Conservation (phyloP, 2,113 vertebrate species). For the Gymnorhina tibicen region DNA sequence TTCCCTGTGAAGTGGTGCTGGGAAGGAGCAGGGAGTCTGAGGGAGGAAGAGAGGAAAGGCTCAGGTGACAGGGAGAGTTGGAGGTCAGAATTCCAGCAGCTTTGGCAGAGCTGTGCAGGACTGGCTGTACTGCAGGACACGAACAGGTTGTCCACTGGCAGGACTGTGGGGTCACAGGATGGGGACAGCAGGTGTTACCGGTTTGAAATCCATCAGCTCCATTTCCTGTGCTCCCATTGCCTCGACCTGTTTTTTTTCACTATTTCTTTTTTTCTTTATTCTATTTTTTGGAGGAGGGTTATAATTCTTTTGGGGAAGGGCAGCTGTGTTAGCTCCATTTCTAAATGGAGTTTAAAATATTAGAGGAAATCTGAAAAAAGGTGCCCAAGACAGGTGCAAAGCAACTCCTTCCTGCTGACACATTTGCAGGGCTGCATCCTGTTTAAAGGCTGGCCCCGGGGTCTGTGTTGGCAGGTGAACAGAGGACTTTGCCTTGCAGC, state of each 20-base stretch:
- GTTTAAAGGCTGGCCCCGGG: background rate
- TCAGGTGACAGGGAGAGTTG: background rate
- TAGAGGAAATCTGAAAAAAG: conserved; percentile 39
- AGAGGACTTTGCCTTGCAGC: background rate
- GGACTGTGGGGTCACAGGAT: background rate
- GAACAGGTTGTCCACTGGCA: background rate
- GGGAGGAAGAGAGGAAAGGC: background rate
- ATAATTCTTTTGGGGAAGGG: background rate
- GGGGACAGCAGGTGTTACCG: conserved; percentile 33
- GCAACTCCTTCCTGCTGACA: background rate
- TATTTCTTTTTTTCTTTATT: background rate
- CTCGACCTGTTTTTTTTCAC: background rate
- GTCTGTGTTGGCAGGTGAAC: background rate
- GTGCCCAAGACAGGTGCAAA: conserved; percentile 17
- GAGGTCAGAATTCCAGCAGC: background rate
- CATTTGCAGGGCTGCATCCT: conserved; percentile 11
- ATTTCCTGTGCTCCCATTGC: background rate
- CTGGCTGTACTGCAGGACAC: background rate
- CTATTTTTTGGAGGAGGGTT: background rate
- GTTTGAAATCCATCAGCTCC: background rate
- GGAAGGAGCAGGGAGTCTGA: background rate
- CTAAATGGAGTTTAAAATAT: conserved; percentile 4
- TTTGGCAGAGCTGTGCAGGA: background rate
- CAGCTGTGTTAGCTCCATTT: background rate
- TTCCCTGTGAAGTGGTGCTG: background rate